Base-by-base conservation (phyloP, 2,113 vertebrate genomes). In the Morone chrysops region DNA sequence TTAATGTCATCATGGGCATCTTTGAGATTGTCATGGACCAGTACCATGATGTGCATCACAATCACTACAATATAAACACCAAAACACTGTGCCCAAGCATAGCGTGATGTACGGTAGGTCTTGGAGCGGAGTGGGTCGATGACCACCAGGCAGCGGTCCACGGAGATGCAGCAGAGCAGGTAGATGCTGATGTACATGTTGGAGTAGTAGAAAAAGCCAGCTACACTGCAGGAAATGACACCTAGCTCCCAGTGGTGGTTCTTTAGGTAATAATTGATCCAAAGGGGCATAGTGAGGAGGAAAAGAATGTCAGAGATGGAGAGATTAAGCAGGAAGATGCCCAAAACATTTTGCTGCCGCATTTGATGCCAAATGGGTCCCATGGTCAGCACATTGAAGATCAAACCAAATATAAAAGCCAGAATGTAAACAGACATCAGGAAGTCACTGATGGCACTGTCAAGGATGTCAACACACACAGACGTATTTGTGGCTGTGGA, bases 161-260 rank as follows among this genome's bases (percentile, higher is more conserved):
- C 84, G 0, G 96, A 96, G 87, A 96, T 96, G 20, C 95, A 95
- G 86, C 95, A 96, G 60, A 96, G 95, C 50, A 96, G 88, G 81
- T 47, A 94, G 79, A 95, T 95, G 86, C 96, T 96, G 80, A 95
- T 92, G 80, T 96, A 96, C 93, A 95, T 95, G 89, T 96, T 96
- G 82, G 95, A 94, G 91, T 96, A 96, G 89, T 94, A 96, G 67
- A 96, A 56, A 71, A 96, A 96, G n/a, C 96, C 96, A 0, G 92
- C 92, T 6, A 96, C 7, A 10, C 84, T 92, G 80, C 96, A 96
- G n/a, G 91, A 69, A 0, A 0, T 0, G 0, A 2, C 31, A 2
- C 93, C 83, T 0, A 96, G 85, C 8, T 0, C 1, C 96, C 95
- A 96, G 7, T n/a, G 4, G 81, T 96, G 96, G 82, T 94, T n/a